phyloP scores from a whole-genome alignment of 1,140 invertebrate species.

The Spodoptera litura region DNA sequence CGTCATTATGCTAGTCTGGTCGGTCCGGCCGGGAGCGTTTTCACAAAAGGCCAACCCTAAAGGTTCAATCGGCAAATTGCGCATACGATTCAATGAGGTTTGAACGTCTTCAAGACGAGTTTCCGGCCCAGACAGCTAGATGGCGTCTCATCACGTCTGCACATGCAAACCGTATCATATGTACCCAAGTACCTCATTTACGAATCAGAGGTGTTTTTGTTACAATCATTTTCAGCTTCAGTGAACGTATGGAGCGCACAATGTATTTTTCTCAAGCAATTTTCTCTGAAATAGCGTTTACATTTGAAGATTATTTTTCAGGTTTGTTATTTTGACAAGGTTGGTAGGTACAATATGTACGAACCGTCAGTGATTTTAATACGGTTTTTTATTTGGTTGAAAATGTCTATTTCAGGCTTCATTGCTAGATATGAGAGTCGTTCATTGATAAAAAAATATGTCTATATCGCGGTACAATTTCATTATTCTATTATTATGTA shows the following conservation, averaged over 20 bases:
- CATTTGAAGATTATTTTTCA: constrained; percentile 15
- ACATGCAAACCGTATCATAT: constrained; percentile 44
- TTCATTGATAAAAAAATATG: not conserved
- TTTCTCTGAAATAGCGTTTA: not conserved
- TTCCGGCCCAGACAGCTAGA: constrained; percentile 57
- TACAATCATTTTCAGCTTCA: constrained; percentile 37
- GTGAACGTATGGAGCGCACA: constrained; percentile 20
- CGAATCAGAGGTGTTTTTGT: constrained; percentile 38
- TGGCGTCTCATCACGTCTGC: constrained; percentile 40
- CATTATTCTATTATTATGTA: not conserved
- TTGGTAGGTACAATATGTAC: not conserved
- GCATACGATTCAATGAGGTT: constrained; percentile 62
- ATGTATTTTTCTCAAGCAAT: constrained; percentile 32
- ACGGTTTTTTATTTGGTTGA: not conserved
- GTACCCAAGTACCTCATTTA: constrained; percentile 27
- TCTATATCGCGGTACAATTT: too few species aligned
- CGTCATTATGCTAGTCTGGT: constrained; percentile 48
- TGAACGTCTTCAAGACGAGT: constrained; percentile 46
- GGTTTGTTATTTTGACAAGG: constrained; percentile 4
- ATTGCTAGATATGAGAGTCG: not conserved
- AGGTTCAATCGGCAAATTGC: constrained; percentile 59
- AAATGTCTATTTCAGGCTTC: not conserved
- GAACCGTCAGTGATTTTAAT: not conserved
- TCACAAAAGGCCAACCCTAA: constrained; percentile 51
- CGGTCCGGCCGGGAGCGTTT: constrained; percentile 44